A percentile compares a stretch with the other conserved stretches of the same genome.
Evolutionary conservation across 2,797 vertebrate genomes (phyloP).

Genomic region (Glyptemys insculpta): DNA sequence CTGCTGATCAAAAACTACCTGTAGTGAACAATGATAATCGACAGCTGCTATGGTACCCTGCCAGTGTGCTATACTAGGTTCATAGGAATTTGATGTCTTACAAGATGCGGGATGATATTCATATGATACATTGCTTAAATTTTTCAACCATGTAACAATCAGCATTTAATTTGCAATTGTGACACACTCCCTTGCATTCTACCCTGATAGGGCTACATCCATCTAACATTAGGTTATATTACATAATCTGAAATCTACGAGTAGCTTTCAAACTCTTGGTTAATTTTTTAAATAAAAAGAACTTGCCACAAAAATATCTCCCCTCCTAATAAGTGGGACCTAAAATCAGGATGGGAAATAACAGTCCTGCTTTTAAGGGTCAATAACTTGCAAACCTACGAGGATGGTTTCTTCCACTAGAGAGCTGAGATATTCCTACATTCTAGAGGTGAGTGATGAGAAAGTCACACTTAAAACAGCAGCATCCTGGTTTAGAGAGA

Average conservation of each 20-base stretch:
- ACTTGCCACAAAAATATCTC: neutral
- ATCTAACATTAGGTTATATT: neutral
- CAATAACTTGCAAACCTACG: neutral
- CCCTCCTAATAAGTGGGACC: conserved; percentile 46
- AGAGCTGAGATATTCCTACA: conserved; percentile 46
- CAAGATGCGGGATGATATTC: conserved; percentile 19
- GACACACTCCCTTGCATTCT: neutral
- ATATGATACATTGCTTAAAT: neutral
- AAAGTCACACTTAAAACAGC: neutral
- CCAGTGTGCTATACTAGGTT: neutral
- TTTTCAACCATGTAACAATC: neutral
- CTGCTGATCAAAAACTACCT: conserved; percentile 10
- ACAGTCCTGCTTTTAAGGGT: neutral
- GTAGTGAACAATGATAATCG: conserved; percentile 28
- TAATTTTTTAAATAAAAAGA: neutral
- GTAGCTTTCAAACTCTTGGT: conserved; percentile 23
- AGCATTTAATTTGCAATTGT: conserved; percentile 18
- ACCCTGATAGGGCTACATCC: neutral
- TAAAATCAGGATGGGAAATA: neutral
- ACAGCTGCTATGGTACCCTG: conserved; percentile 27
- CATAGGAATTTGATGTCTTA: conserved; percentile 18
- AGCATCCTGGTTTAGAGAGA: conserved; percentile 36
- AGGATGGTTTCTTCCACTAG: neutral
- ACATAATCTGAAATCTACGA: neutral
- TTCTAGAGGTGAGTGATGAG: conserved; percentile 28